Percentiles rank a stretch among this genome's conserved stretches.
These are phyloP conservation scores for Poeciliopsis retropinna DNA, from an alignment of 2,113 vertebrate species.

Conservation along the genomic window DNA sequence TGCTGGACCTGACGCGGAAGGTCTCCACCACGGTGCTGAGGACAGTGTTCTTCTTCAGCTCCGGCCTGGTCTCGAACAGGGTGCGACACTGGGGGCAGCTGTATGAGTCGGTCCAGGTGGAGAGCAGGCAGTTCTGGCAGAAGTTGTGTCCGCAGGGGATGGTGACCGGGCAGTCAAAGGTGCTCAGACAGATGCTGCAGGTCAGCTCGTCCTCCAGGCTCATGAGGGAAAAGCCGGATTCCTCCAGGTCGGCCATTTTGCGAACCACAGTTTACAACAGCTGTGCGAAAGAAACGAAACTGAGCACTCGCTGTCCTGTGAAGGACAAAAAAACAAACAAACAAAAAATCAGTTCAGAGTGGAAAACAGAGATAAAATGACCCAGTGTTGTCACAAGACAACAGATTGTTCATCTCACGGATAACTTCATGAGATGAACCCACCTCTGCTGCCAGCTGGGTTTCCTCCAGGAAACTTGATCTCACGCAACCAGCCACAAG, in stretches of 20 bases:
- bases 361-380: no score
- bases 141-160: conserved; percentile 96
- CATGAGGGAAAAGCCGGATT: conserved; percentile 46
- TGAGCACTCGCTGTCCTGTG: background rate
- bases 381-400: no score
- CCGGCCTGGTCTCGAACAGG: conserved; percentile 79
- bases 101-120: conserved; percentile 79
- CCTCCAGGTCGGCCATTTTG: background rate
- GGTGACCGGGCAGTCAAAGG: conserved; percentile 88
- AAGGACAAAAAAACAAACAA: background rate
- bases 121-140: conserved; percentile 86
- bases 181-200: conserved; percentile 90
- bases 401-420: no score
- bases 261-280: fast-evolving
- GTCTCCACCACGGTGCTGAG: conserved; percentile 86
- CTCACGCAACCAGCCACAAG: background rate
- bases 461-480: background rate
- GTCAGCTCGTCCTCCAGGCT: conserved; percentile 87
- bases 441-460: background rate
- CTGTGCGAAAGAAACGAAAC: background rate
- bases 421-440: no score
- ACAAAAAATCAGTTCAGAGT: no score
- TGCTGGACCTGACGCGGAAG: conserved; percentile 39
- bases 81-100: conserved; percentile 89
- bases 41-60: conserved; percentile 91